Conservation (phyloP, 2,888 invertebrate species). For the Athalia circularis region DNA sequence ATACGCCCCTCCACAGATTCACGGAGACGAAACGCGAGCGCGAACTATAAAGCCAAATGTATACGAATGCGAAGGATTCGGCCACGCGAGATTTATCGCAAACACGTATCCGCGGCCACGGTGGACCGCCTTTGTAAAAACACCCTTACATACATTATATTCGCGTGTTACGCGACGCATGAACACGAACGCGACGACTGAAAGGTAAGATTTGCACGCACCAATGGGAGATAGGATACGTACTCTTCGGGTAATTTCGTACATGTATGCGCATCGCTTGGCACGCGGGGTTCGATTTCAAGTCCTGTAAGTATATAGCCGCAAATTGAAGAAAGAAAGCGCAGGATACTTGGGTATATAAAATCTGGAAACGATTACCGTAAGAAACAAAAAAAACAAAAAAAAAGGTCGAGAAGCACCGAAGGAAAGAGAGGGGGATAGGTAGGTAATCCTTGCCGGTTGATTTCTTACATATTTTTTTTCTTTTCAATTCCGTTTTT, state of each 20-base stretch:
- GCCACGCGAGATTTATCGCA: constrained; percentile 38
- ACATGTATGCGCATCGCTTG: too few species aligned
- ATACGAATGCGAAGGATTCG: background rate
- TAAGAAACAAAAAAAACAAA: background rate
- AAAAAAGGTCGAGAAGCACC: background rate
- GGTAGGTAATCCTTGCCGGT: too few species aligned
- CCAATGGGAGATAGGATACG: background rate
- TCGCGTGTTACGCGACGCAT: constrained; percentile 28
- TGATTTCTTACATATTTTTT: too few species aligned
- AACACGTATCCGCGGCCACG: constrained; percentile 35
- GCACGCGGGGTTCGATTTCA: too few species aligned
- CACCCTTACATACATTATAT: background rate
- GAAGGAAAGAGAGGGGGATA: too few species aligned
- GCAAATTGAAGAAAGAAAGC: constrained; percentile 28
- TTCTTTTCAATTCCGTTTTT: background rate
- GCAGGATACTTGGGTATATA: constrained; percentile 6
- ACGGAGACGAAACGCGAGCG: too few species aligned
- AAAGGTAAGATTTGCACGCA: background rate
- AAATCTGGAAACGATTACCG: constrained; percentile 39
- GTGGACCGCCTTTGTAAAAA: constrained; percentile 42
- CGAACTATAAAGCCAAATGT: background rate
- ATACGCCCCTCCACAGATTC: constrained; percentile 1
- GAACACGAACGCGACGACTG: background rate
- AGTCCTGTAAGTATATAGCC: background rate
- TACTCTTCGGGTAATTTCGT: background rate